Evolutionary conservation across 2,113 vertebrate genomes (phyloP), one percentile per base, ranked within the genome.

Genomic region (Formicarius rufipectus): DNA sequence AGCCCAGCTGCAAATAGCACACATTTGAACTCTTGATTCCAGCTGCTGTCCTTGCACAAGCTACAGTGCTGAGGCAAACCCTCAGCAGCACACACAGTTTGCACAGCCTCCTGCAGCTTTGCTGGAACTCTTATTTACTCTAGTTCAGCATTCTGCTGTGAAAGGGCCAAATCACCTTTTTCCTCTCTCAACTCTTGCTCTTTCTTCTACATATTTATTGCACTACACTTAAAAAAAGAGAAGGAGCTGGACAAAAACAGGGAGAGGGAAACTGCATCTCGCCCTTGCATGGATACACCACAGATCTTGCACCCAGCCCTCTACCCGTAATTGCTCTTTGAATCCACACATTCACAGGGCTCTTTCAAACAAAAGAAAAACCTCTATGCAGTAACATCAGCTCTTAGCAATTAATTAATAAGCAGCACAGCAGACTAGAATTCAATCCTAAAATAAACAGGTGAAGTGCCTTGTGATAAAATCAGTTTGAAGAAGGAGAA

Each of bases 291-390:
- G 30, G 60, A 23, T 4, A 64, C 14, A 59, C 10, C 50, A 73
- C 14, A n/a, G 22, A 69, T 31, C 59, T 37, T 58, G 25, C 58
- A 76, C 28, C 9, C 47, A 31, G 45, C 39, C 23, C 69, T 66
- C 25, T 10, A 28, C 22, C n/a, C 12, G 4, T 6, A 19, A 19
- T 5, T 1, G 0, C 23, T 69, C 58, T 64, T 44, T 12, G n/a
- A 23, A 66, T 24, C 37, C 11, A 11, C 23, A 33, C 44, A 10
- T 62, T n/a, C n/a, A 50, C 35, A 55, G 12, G 21, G 52, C 16
- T 8, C 47, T 5, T 15, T 64, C 22, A 47, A 59, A 37, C 9
- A 42, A 55, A 27, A 27, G 31, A 83, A 64, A 1, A 2, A 23
- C 42, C 58, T 66, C 31, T 21, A 56, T 7, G 37, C 27, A 27